Percentiles rank a stretch among this genome's conserved stretches.
These are phyloP conservation scores for Ciconia stormi DNA, from an alignment of 2,113 vertebrate genomes.

Conservation along the genomic window DNA sequence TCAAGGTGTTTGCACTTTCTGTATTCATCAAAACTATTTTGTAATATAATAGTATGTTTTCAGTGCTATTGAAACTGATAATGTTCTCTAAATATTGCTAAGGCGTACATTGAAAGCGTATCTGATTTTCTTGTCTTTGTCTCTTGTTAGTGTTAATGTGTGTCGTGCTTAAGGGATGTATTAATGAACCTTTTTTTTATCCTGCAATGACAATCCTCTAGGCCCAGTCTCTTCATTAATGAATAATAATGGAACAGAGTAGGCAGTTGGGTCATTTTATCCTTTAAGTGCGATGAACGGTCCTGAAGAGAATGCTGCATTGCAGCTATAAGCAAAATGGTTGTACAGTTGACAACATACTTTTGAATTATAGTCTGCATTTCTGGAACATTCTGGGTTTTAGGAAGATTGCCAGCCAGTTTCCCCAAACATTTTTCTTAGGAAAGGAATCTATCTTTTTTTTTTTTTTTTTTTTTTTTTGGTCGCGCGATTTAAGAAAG, in stretches of 20 bases:
- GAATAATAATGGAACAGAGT: constrained; percentile 63
- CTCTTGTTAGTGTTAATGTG: neutral
- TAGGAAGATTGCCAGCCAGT: neutral
- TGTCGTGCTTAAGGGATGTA: constrained; percentile 8
- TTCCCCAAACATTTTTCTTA: neutral
- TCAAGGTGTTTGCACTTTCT: neutral
- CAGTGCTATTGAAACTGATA: neutral
- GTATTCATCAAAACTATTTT: neutral
- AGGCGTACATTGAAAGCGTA: neutral
- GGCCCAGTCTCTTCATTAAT: constrained; percentile 45
- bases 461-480: neutral
- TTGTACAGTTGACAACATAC: neutral
- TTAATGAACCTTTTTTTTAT: constrained; percentile 20
- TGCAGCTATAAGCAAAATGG: constrained; percentile 41
- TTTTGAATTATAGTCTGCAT: neutral
- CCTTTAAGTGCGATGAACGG: neutral
- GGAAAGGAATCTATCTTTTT: neutral
- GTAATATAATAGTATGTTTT: rapidly evolving
- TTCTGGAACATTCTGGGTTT: neutral
- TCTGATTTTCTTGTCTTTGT: neutral
- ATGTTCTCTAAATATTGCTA: neutral
- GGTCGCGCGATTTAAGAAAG: neutral
- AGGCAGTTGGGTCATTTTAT: constrained; percentile 56
- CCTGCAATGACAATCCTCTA: constrained; percentile 29
- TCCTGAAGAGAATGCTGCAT: constrained; percentile 48